Conservation (phyloP, 2,113 vertebrate species). For the Manacus vitellinus region DNA sequence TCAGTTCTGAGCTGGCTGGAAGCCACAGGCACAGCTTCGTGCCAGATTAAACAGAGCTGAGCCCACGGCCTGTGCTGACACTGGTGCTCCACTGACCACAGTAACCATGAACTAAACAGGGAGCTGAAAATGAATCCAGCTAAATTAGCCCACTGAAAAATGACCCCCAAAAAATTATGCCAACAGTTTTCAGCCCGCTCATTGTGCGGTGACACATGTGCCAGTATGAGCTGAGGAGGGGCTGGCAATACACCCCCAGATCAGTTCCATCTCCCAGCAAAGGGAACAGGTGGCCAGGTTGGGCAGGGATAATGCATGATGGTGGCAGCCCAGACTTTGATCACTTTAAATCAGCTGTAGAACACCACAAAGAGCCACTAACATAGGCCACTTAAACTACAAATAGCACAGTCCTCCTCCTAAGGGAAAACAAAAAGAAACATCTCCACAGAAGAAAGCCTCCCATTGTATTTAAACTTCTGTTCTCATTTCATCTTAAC, state of each 20-base stretch:
- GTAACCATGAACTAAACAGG: not conserved
- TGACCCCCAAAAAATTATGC: not conserved
- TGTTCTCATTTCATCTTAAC: not conserved
- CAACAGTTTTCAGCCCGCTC: not conserved
- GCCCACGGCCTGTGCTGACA: not conserved
- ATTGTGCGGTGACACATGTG: accelerated
- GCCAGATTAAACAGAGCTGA: not conserved
- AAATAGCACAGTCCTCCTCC: not conserved
- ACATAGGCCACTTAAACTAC: not conserved
- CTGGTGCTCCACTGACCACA: not conserved
- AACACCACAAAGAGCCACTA: not conserved
- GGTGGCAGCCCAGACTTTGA: not conserved
- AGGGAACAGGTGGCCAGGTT: not conserved
- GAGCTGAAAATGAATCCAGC: not conserved
- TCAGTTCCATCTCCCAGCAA: not conserved
- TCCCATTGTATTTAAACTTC: not conserved
- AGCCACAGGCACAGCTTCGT: not conserved
- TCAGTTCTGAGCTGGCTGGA: not conserved
- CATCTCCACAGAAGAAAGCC: not conserved
- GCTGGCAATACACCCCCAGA: not conserved
- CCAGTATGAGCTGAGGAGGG: not conserved
- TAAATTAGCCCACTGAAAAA: not conserved
- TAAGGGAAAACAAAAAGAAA: not conserved
- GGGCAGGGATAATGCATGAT: accelerated
- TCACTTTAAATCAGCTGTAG: not conserved